Conservation (phyloP, 1,140 invertebrate genomes). For the Stegodyphus dumicola region DNA sequence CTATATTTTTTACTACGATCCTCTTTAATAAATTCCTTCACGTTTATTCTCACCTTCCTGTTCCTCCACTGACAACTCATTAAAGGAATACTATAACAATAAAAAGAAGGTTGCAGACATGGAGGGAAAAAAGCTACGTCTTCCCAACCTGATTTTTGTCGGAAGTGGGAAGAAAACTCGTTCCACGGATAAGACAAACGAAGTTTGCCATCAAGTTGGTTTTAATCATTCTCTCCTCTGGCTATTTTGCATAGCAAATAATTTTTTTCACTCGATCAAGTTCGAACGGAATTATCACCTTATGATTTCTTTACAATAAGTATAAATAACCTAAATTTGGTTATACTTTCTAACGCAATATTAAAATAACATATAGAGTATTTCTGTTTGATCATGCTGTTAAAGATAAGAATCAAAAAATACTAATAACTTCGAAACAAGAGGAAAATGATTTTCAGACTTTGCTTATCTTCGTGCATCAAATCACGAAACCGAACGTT, state of each 20-base stretch:
- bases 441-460: too few species aligned
- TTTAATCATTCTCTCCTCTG: neutral
- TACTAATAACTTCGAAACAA: too few species aligned
- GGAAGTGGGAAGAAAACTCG: neutral
- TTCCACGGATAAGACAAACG: neutral
- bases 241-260: neutral
- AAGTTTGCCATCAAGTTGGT: neutral
- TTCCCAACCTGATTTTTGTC: slow-evolving; percentile 1
- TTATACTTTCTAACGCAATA: too few species aligned
- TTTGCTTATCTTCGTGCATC: too few species aligned
- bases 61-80: neutral
- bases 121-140: neutral
- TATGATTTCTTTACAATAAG: neutral
- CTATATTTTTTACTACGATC: neutral
- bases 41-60: neutral
- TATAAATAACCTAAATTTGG: neutral
- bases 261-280: neutral
- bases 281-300: neutral
- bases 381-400: too few species aligned
- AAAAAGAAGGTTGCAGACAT: neutral
- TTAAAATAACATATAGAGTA: too few species aligned
- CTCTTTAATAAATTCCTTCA: neutral
- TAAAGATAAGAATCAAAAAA: too few species aligned
- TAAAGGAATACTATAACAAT: neutral
- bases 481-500: too few species aligned